A percentile compares a stretch with the other conserved stretches of the same genome.
Evolutionary conservation across 1,140 invertebrate genomes (phyloP).

Genomic region (Drosophila rufa): DNA sequence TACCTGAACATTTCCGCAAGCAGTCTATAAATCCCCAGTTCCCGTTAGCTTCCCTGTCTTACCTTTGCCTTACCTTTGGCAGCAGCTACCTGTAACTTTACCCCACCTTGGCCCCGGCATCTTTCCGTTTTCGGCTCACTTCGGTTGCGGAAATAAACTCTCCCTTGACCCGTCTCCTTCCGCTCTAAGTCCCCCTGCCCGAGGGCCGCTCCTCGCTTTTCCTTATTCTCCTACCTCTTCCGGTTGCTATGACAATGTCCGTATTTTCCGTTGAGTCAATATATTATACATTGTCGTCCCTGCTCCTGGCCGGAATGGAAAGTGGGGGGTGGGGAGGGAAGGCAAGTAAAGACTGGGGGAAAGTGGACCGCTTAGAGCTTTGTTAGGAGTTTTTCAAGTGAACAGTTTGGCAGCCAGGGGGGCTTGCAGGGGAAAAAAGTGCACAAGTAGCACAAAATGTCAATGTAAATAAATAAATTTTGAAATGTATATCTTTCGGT

Average conservation of each 20-base stretch:
- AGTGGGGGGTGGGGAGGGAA: constrained; percentile 1
- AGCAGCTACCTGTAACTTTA: constrained; percentile 11
- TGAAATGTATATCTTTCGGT: constrained; percentile 73
- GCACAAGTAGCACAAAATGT: constrained; percentile 81
- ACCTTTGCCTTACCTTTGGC: background rate
- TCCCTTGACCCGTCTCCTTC: constrained; percentile 77
- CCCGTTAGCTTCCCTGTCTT: constrained; percentile 7
- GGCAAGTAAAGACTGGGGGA: constrained; percentile 19
- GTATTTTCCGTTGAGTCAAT: constrained; percentile 81
- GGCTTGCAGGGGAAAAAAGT: constrained; percentile 38
- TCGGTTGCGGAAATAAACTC: constrained; percentile 79
- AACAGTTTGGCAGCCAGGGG: constrained; percentile 18
- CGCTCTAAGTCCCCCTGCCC: constrained; percentile 31
- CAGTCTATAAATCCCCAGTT: constrained; percentile 44
- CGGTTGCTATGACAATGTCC: constrained; percentile 77
- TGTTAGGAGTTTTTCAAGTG: constrained; percentile 79
- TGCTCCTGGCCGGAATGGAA: constrained; percentile 38
- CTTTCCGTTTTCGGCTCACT: constrained; percentile 53
- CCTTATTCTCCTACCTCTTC: constrained; percentile 52
- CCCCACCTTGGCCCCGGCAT: constrained; percentile 14
- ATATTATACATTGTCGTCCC: constrained; percentile 78
- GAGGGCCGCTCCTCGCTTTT: constrained; percentile 3
- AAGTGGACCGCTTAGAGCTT: constrained; percentile 76
- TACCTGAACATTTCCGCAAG: constrained; percentile 44
- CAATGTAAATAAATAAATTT: constrained; percentile 83